These are phyloP conservation scores for Taurulus bubalis DNA, from an alignment of 2,113 vertebrate species.

Conservation along the genomic window DNA sequence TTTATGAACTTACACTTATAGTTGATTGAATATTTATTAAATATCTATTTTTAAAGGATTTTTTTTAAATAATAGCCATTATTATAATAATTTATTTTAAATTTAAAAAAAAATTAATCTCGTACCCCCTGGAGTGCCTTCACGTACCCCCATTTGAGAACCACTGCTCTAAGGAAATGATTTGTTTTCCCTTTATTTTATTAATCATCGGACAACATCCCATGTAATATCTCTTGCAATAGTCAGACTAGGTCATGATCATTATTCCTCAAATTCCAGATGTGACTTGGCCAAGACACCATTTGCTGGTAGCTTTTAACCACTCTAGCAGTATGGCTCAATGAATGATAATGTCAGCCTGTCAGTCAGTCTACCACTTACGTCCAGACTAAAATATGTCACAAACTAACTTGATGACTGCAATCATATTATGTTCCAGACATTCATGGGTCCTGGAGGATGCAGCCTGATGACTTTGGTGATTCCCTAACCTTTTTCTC, in stretches of 20 bases:
- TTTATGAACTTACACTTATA: too few relatives aligned
- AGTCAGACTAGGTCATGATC: not conserved
- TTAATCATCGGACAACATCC: not conserved
- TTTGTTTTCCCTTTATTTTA: not conserved
- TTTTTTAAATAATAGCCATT: too few relatives aligned
- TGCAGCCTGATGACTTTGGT: not conserved
- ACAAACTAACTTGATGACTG: not conserved
- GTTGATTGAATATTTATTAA: too few relatives aligned
- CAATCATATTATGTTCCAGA: not conserved
- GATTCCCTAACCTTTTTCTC: not conserved
- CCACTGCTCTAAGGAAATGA: conserved; percentile 2
- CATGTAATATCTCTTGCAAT: not conserved
- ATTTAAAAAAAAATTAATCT: too few relatives aligned
- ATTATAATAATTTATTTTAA: too few relatives aligned
- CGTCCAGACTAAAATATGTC: not conserved
- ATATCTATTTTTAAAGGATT: too few relatives aligned
- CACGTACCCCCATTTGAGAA: too few relatives aligned
- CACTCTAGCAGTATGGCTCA: not conserved
- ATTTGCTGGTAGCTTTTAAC: not conserved
- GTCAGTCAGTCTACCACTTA: not conserved
- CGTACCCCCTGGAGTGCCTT: too few relatives aligned
- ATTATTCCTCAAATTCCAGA: not conserved
- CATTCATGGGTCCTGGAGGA: not conserved
- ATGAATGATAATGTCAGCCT: not conserved
- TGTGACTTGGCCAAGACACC: not conserved